Evolutionary conservation across 1,140 invertebrate species (phyloP).

Genomic region (Pseudachorutes palmiensis): DNA sequence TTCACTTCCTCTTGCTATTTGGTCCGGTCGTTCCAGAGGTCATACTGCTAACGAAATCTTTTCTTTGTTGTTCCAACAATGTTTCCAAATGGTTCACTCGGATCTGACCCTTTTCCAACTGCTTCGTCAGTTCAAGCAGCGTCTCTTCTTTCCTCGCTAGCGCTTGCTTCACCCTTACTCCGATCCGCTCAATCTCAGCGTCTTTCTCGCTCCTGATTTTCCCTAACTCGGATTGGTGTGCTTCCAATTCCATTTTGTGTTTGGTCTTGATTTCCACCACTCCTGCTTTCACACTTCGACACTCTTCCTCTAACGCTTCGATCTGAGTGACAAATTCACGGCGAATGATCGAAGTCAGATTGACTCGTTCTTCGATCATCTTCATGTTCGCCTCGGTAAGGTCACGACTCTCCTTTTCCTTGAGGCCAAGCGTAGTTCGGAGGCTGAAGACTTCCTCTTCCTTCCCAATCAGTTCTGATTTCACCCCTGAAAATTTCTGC

Average conservation of each 20-base stretch:
- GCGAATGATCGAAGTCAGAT: slow-evolving; percentile 38
- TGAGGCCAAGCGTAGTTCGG: slow-evolving; percentile 45
- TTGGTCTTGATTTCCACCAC: slow-evolving; percentile 34
- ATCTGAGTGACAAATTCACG: slow-evolving; percentile 37
- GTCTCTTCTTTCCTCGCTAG: slow-evolving; percentile 66
- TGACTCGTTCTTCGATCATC: slow-evolving; percentile 36
- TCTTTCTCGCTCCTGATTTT: slow-evolving; percentile 35
- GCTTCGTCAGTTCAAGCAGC: slow-evolving; percentile 58
- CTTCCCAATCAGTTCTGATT: slow-evolving; percentile 49
- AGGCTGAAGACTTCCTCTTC: slow-evolving; percentile 51
- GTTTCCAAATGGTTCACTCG: slow-evolving; percentile 65
- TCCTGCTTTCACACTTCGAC: slow-evolving; percentile 24
- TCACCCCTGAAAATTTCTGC: slow-evolving; percentile 53
- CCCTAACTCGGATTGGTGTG: slow-evolving; percentile 35
- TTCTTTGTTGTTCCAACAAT: slow-evolving; percentile 63
- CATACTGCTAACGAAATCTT: slow-evolving; percentile 50
- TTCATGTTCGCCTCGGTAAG: slow-evolving; percentile 48
- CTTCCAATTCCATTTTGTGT: slow-evolving; percentile 35
- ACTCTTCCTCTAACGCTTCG: slow-evolving; percentile 36
- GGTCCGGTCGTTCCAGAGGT: too few species aligned
- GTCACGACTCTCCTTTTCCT: slow-evolving; percentile 44
- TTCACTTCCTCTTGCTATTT: too few species aligned
- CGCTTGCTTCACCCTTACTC: slow-evolving; percentile 62
- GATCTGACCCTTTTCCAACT: slow-evolving; percentile 56
- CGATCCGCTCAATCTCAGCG: slow-evolving; percentile 32